Evolutionary conservation across 1,140 invertebrate genomes (phyloP).

Genomic region (Drosophila neocordata): DNA sequence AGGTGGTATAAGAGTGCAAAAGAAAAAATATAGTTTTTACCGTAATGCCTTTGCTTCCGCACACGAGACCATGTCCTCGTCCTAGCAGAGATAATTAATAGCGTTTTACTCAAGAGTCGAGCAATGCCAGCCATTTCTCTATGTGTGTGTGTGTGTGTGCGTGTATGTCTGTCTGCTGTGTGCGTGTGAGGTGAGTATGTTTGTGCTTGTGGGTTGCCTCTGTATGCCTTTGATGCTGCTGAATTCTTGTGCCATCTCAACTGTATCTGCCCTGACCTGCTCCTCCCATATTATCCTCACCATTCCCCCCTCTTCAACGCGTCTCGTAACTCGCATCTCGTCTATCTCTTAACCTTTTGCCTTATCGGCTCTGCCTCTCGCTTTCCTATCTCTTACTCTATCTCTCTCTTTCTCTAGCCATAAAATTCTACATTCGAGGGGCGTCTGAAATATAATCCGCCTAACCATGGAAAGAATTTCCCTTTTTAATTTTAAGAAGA

Average conservation of each 20-base stretch:
- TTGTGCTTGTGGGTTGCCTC: conserved; percentile 12
- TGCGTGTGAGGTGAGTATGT: conserved; percentile 16
- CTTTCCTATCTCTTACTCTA: conserved; percentile 17
- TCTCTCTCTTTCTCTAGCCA: conserved; percentile 11
- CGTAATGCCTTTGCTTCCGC: conserved; percentile 73
- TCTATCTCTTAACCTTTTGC: conserved; percentile 65
- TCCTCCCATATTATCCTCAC: not conserved
- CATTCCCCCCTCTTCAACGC: not conserved
- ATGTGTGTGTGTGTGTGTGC: not conserved
- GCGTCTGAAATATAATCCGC: not conserved
- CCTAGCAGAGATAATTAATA: conserved; percentile 67
- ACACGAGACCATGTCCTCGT: conserved; percentile 11
- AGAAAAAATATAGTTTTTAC: conserved; percentile 45
- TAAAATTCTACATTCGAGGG: conserved; percentile 1
- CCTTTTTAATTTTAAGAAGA: no score
- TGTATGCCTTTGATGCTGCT: conserved; percentile 17
- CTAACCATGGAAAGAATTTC: no score
- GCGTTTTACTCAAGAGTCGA: conserved; percentile 75
- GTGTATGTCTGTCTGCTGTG: not conserved
- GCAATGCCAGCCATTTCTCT: conserved; percentile 69
- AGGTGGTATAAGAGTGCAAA: no score
- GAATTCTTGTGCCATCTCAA: conserved; percentile 5
- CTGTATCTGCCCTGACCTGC: conserved; percentile 2
- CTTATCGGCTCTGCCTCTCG: conserved; percentile 53
- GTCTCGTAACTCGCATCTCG: not conserved